Evolutionary conservation across 2,113 vertebrate genomes (phyloP), one percentile per base, ranked within the genome.

Genomic region (Macrotus californicus): DNA sequence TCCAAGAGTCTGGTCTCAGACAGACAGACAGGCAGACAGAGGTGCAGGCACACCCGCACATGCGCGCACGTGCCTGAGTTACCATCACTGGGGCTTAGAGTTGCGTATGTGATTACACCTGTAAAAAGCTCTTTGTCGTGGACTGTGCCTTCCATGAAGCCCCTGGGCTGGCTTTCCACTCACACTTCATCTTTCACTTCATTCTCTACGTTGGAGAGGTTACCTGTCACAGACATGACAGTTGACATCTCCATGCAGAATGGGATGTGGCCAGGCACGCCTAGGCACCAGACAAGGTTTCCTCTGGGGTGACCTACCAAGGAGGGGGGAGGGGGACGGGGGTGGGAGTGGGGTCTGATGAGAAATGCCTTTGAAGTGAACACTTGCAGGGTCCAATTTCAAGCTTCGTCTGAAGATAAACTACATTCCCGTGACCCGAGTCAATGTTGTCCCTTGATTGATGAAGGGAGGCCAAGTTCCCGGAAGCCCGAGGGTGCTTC

Each of bases 51-150:
- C 46, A 24, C 4, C 4, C 11, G 9, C 13, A 8, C 4, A 16
- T 0, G 1, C 24, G 22, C 31, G 34, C 46, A 11, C 1, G 0
- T 5, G 3, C n/a, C 75, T 4, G 1, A n/a, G 52, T 66, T 3
- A 9, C 29, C 24, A 24, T 46, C 34, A 2, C 36, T 1, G 36
- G 1, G 24, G 69, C 76, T 39, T 5, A 19, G 48, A 75, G 36
- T 14, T 50, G 34, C 26, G 2, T 36, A 10, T n/a, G 59, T 39
- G 18, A 54, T 29, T 18, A 16, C 9, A 41, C 56, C 50, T 10
- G 59, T 29, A 43, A 64, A 83, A 43, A 26, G 11, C 50, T 52
- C 19, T 14, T 64, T 43, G 39, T n/a, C 48, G 2, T 43, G 34
- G 41, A 26, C 11, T 39, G 66, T 69, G 21, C 36, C 34, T 87